Evolutionary conservation across 1,140 invertebrate genomes (phyloP).

Genomic region (Rhysida immarginata): DNA sequence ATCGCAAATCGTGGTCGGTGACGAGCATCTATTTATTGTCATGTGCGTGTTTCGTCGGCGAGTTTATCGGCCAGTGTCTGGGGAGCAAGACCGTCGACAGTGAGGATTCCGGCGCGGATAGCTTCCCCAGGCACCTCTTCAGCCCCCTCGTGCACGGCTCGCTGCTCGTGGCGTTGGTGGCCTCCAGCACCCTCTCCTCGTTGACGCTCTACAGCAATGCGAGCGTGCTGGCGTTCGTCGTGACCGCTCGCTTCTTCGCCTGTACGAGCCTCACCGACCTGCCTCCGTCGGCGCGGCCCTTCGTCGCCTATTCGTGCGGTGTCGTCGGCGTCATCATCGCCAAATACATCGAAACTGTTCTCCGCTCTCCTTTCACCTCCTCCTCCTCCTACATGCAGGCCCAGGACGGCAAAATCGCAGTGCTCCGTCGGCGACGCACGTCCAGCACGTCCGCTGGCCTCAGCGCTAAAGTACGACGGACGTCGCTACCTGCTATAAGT

Average conservation of each 20-base stretch:
- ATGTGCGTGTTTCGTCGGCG: constrained; percentile 27
- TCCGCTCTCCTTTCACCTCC: constrained; percentile 23
- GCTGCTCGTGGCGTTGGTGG: constrained; percentile 16
- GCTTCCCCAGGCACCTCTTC: constrained; percentile 12
- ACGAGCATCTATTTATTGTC: constrained; percentile 31
- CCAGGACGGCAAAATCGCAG: constrained; percentile 24
- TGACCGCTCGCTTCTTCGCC: constrained; percentile 26
- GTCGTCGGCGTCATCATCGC: constrained; percentile 27
- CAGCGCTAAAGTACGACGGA: constrained; percentile 25
- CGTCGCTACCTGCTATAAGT: constrained; percentile 28
- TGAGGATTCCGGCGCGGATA: constrained; percentile 12
- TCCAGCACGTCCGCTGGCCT: constrained; percentile 21
- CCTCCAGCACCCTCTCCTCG: constrained; percentile 27
- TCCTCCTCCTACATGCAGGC: constrained; percentile 16
- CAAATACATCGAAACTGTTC: constrained; percentile 26
- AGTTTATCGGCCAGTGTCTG: constrained; percentile 24
- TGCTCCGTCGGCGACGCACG: constrained; percentile 23
- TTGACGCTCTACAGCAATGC: constrained; percentile 26
- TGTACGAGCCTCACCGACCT: constrained; percentile 24
- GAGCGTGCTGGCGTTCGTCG: constrained; percentile 20
- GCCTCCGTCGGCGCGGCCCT: constrained; percentile 24
- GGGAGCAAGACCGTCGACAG: background rate
- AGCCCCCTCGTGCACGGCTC: constrained; percentile 25
- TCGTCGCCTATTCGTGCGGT: constrained; percentile 26
- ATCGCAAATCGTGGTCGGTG: constrained; percentile 27